Conservation (phyloP, 2,888 invertebrate species). For the Adineta ricciae region DNA sequence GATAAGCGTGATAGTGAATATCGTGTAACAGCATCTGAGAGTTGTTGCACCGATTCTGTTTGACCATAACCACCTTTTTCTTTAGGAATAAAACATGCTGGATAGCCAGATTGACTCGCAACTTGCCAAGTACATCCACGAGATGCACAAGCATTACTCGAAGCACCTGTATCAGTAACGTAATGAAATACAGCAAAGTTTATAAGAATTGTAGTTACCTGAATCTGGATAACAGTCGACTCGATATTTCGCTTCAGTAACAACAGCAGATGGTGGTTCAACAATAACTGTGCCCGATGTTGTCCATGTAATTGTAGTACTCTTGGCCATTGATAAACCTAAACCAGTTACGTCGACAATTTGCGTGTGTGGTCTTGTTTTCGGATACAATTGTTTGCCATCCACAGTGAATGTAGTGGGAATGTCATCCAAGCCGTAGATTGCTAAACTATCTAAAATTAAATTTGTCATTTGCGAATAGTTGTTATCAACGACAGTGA, state of each 20-base stretch:
- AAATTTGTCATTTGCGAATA: slow-evolving; percentile 24
- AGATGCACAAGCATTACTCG: background rate
- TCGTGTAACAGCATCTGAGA: background rate
- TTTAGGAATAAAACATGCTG: slow-evolving; percentile 25
- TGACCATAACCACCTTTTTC: slow-evolving; percentile 29
- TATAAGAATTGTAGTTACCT: background rate
- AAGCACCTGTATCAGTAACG: background rate
- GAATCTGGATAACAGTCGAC: slow-evolving; percentile 32
- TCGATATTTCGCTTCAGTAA: background rate
- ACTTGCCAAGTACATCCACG: background rate
- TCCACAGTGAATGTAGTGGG: background rate
- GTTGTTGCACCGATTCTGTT: background rate
- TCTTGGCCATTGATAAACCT: slow-evolving; percentile 8
- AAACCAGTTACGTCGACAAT: background rate
- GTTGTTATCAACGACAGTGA: slow-evolving; percentile 29
- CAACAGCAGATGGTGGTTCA: background rate
- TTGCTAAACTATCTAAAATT: slow-evolving; percentile 18
- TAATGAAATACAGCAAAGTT: background rate
- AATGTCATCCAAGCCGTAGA: background rate
- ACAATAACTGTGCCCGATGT: background rate
- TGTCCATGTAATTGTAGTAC: slow-evolving; percentile 22
- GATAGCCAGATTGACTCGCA: background rate
- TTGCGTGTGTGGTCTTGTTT: background rate
- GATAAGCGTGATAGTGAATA: slow-evolving; percentile 5
- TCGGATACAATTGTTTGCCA: background rate